These are phyloP conservation scores for Ophion ellenae DNA, from an alignment of 2,888 invertebrate species.

Conservation along the genomic window DNA sequence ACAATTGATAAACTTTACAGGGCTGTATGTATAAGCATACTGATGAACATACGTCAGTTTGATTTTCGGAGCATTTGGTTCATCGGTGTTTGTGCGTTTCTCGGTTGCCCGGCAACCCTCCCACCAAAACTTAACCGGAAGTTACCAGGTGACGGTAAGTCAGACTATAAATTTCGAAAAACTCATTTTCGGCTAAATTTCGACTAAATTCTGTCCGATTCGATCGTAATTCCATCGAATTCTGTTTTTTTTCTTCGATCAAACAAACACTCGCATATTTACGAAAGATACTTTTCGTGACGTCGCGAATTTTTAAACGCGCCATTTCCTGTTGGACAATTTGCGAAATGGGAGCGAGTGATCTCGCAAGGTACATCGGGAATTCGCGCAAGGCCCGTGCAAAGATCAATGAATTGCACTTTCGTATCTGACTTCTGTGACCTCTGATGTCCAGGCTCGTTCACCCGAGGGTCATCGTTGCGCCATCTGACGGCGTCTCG, in stretches of 20 bases:
- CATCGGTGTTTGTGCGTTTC: slow-evolving; percentile 36
- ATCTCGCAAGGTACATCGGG: neutral
- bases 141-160: neutral
- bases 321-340: neutral
- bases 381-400: neutral
- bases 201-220: neutral
- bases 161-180: neutral
- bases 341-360: neutral
- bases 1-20: slow-evolving; percentile 14
- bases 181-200: neutral
- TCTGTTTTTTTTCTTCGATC: neutral
- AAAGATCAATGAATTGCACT: slow-evolving; percentile 22
- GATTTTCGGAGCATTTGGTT: slow-evolving; percentile 10
- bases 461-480: slow-evolving; percentile 12
- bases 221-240: neutral
- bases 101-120: slow-evolving; percentile 57
- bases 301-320: neutral
- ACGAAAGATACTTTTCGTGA: neutral
- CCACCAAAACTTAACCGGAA: neutral
- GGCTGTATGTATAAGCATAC: slow-evolving; percentile 15
- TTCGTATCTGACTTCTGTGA: slow-evolving; percentile 8
- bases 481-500: slow-evolving; percentile 14
- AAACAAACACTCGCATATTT: neutral
- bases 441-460: slow-evolving; percentile 7
- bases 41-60: slow-evolving; percentile 40